Conservation (phyloP, 2,113 vertebrate genomes). For the Morone saxatilis region DNA sequence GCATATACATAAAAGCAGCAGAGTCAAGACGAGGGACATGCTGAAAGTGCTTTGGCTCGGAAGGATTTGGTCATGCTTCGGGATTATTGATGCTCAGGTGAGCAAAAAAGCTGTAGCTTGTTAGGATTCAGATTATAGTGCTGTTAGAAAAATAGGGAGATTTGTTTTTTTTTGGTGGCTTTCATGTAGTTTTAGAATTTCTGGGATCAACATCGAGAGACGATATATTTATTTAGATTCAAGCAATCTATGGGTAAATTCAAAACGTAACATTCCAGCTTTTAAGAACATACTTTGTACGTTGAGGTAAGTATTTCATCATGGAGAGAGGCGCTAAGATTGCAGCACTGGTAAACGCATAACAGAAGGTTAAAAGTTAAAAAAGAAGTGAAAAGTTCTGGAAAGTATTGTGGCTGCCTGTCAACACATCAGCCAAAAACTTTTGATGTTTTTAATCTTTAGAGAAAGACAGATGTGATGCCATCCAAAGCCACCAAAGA, state of each 20-base stretch:
- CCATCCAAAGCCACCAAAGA: slow-evolving; percentile 30
- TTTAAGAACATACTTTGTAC: neutral
- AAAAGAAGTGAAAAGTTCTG: slow-evolving; percentile 2
- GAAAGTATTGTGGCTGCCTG: neutral
- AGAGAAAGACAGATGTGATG: neutral
- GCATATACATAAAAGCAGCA: slow-evolving; percentile 28
- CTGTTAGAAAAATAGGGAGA: neutral
- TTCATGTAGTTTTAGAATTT: neutral
- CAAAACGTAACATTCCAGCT: neutral
- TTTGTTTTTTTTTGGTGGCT: neutral
- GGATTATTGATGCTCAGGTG: slow-evolving; percentile 12
- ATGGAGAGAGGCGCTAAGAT: neutral
- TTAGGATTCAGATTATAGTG: slow-evolving; percentile 9
- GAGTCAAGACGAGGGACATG: slow-evolving; percentile 9
- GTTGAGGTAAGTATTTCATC: neutral
- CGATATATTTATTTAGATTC: neutral
- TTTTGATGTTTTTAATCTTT: slow-evolving; percentile 28
- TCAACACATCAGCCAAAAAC: neutral
- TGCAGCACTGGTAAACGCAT: neutral
- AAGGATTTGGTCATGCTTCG: slow-evolving; percentile 23
- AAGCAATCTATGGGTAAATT: neutral
- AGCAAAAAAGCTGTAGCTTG: neutral
- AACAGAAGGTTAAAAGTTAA: neutral
- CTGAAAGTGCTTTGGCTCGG: slow-evolving; percentile 3
- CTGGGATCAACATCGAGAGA: too few species aligned